A percentile compares a stretch with the other conserved stretches of the same genome.
Evolutionary conservation across 2,888 invertebrate genomes (phyloP).

Genomic region (Dryomyza anilis): DNA sequence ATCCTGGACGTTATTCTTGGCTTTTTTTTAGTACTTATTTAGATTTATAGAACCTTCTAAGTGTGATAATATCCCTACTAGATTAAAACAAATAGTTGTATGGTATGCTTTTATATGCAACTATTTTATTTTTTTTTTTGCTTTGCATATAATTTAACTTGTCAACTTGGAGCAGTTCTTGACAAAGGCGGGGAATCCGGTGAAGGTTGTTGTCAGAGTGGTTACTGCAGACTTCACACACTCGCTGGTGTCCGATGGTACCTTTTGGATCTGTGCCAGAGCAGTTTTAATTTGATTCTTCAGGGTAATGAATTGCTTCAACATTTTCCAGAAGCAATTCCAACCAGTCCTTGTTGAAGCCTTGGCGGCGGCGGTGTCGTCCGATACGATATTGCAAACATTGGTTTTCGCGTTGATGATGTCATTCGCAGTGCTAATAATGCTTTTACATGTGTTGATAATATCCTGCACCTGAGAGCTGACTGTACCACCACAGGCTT

Average conservation of each 20-base stretch:
- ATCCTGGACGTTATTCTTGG: too few species aligned
- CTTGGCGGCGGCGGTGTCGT: neutral
- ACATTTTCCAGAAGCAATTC: neutral
- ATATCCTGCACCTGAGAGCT: neutral
- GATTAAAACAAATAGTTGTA: too few species aligned
- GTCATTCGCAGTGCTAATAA: neutral
- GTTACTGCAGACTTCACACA: neutral
- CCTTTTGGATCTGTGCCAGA: neutral
- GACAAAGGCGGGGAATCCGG: constrained; percentile 10
- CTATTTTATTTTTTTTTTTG: neutral
- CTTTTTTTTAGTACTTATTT: too few species aligned
- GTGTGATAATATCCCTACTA: too few species aligned
- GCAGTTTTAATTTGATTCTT: constrained; percentile 11
- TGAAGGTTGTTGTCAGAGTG: neutral
- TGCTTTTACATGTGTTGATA: neutral
- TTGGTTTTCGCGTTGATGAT: neutral
- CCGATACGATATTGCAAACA: neutral
- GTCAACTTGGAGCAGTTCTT: constrained; percentile 14
- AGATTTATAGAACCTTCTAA: too few species aligned
- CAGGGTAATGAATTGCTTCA: neutral
- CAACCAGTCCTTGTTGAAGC: neutral
- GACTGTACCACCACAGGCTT: neutral
- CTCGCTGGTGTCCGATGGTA: constrained; percentile 6
- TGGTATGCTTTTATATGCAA: neutral
- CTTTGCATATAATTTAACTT: neutral